Evolutionary conservation across 2,888 invertebrate species (phyloP).

Genomic region (Leptinotarsa peninsularis): DNA sequence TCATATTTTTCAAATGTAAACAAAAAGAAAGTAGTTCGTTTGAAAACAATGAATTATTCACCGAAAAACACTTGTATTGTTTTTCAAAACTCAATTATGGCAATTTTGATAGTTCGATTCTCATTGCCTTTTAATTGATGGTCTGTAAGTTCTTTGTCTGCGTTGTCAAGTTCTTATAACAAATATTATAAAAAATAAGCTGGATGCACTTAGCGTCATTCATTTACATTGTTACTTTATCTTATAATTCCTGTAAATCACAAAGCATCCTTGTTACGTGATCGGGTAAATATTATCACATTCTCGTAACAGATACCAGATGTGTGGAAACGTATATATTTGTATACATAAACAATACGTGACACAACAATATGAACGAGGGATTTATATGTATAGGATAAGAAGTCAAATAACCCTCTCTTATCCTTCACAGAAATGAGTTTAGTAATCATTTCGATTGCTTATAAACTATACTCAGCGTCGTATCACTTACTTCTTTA

Average conservation of each 20-base stretch:
- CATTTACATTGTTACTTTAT: not conserved
- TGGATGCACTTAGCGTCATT: not conserved
- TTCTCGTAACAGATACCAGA: constrained; percentile 5
- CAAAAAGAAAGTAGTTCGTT: too few species aligned
- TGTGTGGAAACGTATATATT: not conserved
- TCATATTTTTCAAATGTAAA: too few species aligned
- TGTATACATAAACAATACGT: not conserved
- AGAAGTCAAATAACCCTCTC: not conserved
- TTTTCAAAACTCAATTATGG: too few species aligned
- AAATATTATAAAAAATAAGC: not conserved
- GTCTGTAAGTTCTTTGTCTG: too few species aligned
- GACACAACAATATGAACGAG: not conserved
- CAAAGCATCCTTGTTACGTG: constrained; percentile 1
- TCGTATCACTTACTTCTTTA: too few species aligned
- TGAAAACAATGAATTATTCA: too few species aligned
- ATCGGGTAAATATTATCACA: constrained; percentile 1
- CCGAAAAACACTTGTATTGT: too few species aligned
- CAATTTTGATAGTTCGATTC: too few species aligned
- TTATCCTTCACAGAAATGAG: not conserved
- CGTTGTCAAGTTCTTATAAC: not conserved
- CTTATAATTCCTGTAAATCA: not conserved
- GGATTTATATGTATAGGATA: not conserved
- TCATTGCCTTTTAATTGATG: too few species aligned
- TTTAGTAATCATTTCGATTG: not conserved
- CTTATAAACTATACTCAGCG: not conserved